These are phyloP conservation scores for human DNA, from an alignment of 2,113 vertebrate genomes.

Conservation along the genomic window DNA sequence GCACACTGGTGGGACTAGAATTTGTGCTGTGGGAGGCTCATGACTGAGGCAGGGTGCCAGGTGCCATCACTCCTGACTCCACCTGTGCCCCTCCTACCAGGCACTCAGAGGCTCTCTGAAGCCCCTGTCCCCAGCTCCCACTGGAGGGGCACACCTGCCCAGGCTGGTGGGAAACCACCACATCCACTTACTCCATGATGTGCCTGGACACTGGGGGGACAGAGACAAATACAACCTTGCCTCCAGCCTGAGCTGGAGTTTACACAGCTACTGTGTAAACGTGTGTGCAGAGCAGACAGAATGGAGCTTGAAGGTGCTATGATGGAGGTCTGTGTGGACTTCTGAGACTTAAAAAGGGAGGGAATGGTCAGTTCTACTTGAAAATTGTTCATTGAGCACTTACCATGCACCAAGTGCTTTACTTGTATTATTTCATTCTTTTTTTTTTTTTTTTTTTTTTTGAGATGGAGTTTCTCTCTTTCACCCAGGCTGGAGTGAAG, in stretches of 20 bases:
- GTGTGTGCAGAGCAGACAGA: background rate
- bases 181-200: background rate
- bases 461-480: too few relatives aligned
- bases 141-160: background rate
- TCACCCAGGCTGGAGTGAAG: too few relatives aligned
- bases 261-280: background rate
- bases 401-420: background rate
- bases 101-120: background rate
- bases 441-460: too few relatives aligned
- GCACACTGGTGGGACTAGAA: background rate
- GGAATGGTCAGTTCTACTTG: background rate
- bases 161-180: background rate
- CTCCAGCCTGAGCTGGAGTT: background rate
- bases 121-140: background rate
- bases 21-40: background rate
- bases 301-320: background rate
- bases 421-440: background rate
- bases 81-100: background rate
- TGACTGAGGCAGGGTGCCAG: background rate
- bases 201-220: accelerated
- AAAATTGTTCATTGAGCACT: background rate
- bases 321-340: background rate
- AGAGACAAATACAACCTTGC: background rate
- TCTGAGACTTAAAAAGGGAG: background rate
- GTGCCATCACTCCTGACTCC: background rate